Conservation (phyloP, 2,888 invertebrate genomes). For the Heliconius charithonia region DNA sequence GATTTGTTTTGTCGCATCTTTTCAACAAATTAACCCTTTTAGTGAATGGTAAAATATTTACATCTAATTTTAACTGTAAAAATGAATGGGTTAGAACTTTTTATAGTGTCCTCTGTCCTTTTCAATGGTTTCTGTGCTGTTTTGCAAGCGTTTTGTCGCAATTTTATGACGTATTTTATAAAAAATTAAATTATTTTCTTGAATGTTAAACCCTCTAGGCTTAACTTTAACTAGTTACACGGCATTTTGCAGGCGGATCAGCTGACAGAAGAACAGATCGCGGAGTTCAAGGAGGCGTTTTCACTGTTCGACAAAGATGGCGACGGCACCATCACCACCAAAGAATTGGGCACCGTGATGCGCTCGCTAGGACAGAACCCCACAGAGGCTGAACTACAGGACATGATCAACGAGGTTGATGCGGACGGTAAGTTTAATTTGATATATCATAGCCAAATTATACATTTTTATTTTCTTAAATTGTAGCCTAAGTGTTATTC, state of each 20-base stretch:
- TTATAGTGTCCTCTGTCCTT: background rate
- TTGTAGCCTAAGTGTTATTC: background rate
- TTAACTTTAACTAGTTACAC: background rate
- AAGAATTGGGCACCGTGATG: constrained; percentile 99
- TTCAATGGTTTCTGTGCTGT: background rate
- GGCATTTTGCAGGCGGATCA: constrained; percentile 90
- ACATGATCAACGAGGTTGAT: constrained; percentile 99
- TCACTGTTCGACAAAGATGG: constrained; percentile 99
- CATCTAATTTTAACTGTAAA: background rate
- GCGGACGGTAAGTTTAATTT: constrained; percentile 89
- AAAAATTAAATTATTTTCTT: background rate
- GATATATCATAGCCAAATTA: background rate
- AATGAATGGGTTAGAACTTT: background rate
- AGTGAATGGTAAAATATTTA: no score
- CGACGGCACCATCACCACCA: constrained; percentile 99
- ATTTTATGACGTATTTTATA: background rate
- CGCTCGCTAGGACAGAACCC: constrained; percentile 99
- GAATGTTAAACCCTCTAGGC: background rate
- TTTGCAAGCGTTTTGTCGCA: background rate
- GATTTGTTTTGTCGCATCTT: no score
- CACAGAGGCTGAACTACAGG: constrained; percentile 99
- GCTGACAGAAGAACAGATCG: constrained; percentile 99
- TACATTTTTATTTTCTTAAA: background rate
- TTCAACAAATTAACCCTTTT: no score
- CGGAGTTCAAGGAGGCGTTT: constrained; percentile 99